A percentile compares a stretch with the other conserved stretches of the same genome.
These are phyloP conservation scores for Galeopsomyia nigrocyanea DNA, from an alignment of 2,888 invertebrate species.

Conservation along the genomic window DNA sequence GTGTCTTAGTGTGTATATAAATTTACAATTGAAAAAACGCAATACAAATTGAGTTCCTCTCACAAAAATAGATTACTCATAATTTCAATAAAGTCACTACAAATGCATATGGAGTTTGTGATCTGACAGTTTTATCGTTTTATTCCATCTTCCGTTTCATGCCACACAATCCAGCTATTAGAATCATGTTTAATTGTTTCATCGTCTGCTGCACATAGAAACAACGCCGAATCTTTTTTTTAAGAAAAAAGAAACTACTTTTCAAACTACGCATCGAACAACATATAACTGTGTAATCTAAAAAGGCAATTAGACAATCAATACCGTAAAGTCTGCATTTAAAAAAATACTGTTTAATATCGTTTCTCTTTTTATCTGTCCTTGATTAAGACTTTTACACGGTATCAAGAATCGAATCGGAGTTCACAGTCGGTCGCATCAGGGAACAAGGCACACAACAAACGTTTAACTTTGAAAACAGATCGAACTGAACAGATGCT, in stretches of 20 bases:
- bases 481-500: constrained; percentile 23
- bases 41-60: constrained; percentile 35
- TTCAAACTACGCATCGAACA: constrained; percentile 34
- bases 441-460: constrained; percentile 44
- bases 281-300: constrained; percentile 38
- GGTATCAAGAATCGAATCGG: constrained; percentile 31
- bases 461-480: constrained; percentile 33
- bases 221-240: constrained; percentile 30
- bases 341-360: constrained; percentile 46
- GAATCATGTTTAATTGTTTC: constrained; percentile 10
- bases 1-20: constrained; percentile 25
- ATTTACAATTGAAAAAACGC: constrained; percentile 36
- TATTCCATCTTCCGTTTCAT: not conserved
- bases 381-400: constrained; percentile 18
- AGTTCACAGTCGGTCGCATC: constrained; percentile 39
- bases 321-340: constrained; percentile 33
- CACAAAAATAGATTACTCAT: constrained; percentile 40
- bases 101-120: constrained; percentile 41
- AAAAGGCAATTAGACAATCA: constrained; percentile 41
- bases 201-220: constrained; percentile 6
- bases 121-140: constrained; percentile 34
- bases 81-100: constrained; percentile 37
- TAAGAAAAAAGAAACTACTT: constrained; percentile 24
- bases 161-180: not conserved
- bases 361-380: constrained; percentile 6